A percentile compares a stretch with the other conserved stretches of the same genome.
Evolutionary conservation across 2,888 invertebrate genomes (phyloP).

Genomic region (Subacronicta megacephala): DNA sequence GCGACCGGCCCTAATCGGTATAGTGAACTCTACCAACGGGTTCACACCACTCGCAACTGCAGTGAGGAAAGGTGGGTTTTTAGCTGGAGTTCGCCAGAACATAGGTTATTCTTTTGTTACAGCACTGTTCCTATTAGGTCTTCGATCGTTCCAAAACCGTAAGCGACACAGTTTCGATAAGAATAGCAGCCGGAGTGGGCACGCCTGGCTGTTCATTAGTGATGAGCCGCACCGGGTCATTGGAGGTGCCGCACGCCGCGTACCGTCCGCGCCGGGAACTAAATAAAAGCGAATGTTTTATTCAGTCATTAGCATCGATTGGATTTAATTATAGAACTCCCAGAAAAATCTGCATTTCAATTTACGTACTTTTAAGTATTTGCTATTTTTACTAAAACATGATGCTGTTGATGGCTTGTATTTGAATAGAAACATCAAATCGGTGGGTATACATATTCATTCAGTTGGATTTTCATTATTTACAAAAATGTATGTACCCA

Average conservation of each 20-base stretch:
- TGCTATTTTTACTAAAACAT: too few species aligned
- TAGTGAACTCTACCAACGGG: constrained; percentile 80
- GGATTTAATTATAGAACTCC: neutral
- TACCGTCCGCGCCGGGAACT: constrained; percentile 5
- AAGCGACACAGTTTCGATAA: constrained; percentile 1
- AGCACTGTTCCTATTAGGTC: constrained; percentile 6
- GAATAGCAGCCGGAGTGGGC: constrained; percentile 12
- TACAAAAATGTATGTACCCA: too few species aligned
- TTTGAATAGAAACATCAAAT: too few species aligned
- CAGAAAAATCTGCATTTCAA: too few species aligned
- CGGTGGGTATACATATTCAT: too few species aligned
- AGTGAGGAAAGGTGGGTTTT: constrained; percentile 73
- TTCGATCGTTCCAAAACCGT: constrained; percentile 7
- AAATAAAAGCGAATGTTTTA: constrained; percentile 4
- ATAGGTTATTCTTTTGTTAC: neutral
- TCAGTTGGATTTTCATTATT: too few species aligned
- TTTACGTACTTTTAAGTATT: too few species aligned
- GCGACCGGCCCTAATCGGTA: constrained; percentile 81
- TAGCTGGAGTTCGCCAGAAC: too few species aligned
- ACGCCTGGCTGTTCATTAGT: constrained; percentile 15
- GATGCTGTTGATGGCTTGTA: too few species aligned
- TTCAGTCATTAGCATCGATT: constrained; percentile 3
- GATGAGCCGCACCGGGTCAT: constrained; percentile 3
- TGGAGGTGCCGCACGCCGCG: neutral
- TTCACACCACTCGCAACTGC: constrained; percentile 89